phyloP scores from a whole-genome alignment of 2,888 invertebrate genomes.

The Dastarcus helophoroides region DNA sequence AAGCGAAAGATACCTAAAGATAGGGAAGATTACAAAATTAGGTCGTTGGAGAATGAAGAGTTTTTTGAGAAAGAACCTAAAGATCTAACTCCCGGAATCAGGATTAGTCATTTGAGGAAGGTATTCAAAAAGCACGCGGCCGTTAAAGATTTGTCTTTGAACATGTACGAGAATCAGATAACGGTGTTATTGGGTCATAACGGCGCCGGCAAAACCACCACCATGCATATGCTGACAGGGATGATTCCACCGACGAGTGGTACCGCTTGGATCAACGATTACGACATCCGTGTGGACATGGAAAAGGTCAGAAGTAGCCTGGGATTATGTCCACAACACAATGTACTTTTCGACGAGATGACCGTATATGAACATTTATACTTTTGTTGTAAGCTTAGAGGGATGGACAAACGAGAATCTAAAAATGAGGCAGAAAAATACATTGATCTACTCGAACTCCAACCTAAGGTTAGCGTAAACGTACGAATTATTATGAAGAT shows the following conservation, averaged over 20 bases:
- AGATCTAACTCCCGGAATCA: constrained; percentile 40
- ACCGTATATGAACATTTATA: constrained; percentile 73
- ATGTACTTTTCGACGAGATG: constrained; percentile 71
- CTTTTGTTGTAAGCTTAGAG: constrained; percentile 69
- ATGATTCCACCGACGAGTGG: constrained; percentile 58
- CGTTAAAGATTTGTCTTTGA: constrained; percentile 60
- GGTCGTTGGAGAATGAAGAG: no score
- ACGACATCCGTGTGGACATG: constrained; percentile 54
- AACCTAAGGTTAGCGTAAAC: constrained; percentile 54
- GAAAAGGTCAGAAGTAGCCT: constrained; percentile 54
- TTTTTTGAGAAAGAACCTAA: constrained; percentile 42
- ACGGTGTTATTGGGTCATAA: constrained; percentile 72
- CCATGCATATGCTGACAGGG: constrained; percentile 85
- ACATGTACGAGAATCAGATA: constrained; percentile 82
- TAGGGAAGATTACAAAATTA: not conserved
- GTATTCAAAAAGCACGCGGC: constrained; percentile 45
- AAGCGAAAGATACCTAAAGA: no score
- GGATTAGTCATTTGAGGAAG: constrained; percentile 49
- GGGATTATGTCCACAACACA: constrained; percentile 78
- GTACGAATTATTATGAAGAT: no score
- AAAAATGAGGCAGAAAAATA: constrained; percentile 50
- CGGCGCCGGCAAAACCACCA: constrained; percentile 90
- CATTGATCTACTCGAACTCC: constrained; percentile 52
- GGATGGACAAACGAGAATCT: constrained; percentile 32
- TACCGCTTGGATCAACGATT: constrained; percentile 58